These are phyloP conservation scores for Melolontha melolontha DNA, from an alignment of 2,888 invertebrate genomes.

Conservation along the genomic window DNA sequence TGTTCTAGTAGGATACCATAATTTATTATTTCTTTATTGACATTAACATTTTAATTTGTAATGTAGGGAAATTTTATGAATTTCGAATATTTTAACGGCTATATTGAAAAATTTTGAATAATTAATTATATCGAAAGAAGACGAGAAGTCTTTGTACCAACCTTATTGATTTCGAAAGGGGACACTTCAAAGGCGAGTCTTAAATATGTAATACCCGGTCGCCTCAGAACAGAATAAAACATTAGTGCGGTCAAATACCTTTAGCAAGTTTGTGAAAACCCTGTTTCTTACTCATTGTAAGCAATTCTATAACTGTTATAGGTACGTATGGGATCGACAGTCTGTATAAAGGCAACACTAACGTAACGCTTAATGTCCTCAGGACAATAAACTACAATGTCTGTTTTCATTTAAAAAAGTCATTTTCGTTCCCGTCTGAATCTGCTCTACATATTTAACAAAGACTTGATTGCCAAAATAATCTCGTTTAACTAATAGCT, in stretches of 20 bases:
- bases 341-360: conserved; percentile 1
- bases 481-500: conserved; percentile 27
- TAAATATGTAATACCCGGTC: background rate
- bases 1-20: too few species aligned
- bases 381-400: conserved; percentile 10
- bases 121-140: too few species aligned
- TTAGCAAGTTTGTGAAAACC: background rate
- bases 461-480: conserved; percentile 39
- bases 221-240: background rate
- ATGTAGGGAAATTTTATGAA: too few species aligned
- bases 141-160: too few species aligned
- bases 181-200: background rate
- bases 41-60: too few species aligned
- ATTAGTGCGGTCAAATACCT: conserved; percentile 9
- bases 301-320: conserved; percentile 6
- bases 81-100: too few species aligned
- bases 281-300: conserved; percentile 5
- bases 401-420: conserved; percentile 18
- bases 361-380: conserved; percentile 21
- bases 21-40: too few species aligned
- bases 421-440: conserved; percentile 23
- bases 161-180: too few species aligned
- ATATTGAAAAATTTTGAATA: too few species aligned
- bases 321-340: conserved; percentile 10
- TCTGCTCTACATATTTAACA: conserved; percentile 15